Evolutionary conservation across 2,113 vertebrate genomes (phyloP).

Genomic region (Panthera uncia): DNA sequence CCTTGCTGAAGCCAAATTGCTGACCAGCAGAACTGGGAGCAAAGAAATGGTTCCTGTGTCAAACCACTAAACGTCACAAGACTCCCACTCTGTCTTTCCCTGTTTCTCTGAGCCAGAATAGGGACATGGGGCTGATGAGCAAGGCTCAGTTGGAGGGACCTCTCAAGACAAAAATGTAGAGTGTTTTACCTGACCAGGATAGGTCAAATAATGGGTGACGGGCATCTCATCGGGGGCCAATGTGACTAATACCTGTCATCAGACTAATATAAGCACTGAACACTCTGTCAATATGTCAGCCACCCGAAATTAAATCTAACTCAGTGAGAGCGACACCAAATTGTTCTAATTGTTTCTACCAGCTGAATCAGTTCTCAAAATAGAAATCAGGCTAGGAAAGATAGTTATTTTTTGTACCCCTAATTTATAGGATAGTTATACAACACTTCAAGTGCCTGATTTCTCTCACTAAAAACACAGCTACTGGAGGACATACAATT

Average conservation of each 20-base stretch:
- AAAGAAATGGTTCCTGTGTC: slow-evolving; percentile 8
- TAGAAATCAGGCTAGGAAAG: background rate
- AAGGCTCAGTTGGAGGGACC: background rate
- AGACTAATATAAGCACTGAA: background rate
- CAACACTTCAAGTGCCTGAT: background rate
- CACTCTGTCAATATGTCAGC: background rate
- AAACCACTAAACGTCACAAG: background rate
- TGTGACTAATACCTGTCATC: background rate
- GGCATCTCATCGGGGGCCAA: background rate
- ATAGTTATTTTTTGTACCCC: background rate
- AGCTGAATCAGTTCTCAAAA: background rate
- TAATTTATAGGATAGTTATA: background rate
- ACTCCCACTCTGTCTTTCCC: background rate
- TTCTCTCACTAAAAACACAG: background rate
- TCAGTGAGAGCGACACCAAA: background rate
- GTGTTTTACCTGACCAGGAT: background rate
- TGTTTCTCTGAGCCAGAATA: background rate
- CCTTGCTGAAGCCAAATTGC: background rate
- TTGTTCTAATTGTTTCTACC: background rate
- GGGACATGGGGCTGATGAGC: background rate
- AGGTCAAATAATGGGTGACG: background rate
- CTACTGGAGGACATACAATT: background rate
- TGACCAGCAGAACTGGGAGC: background rate
- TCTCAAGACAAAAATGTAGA: background rate
- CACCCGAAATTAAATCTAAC: background rate